Evolutionary conservation across 2,797 vertebrate genomes (phyloP).

Genomic region (Apogon hyalosoma): DNA sequence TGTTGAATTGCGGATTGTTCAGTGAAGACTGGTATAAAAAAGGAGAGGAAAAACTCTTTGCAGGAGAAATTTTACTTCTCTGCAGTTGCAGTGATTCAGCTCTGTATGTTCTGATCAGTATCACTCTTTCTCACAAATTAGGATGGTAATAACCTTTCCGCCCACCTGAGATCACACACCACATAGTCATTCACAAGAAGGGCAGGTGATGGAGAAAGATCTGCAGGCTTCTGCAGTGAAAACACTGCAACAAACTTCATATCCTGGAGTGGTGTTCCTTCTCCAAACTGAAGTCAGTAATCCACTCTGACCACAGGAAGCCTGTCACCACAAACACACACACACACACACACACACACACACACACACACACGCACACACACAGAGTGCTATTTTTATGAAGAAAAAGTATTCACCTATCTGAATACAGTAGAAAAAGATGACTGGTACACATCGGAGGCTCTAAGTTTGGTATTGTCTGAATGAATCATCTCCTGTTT

Average conservation of each 20-base stretch:
- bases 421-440: conserved; percentile 26
- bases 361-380: conserved; percentile 50
- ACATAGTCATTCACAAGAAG: conserved; percentile 26
- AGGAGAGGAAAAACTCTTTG: conserved; percentile 20
- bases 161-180: conserved; percentile 49
- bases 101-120: conserved; percentile 25
- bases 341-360: conserved; percentile 48
- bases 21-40: conserved; percentile 37
- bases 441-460: background rate
- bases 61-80: conserved; percentile 48
- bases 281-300: conserved; percentile 76
- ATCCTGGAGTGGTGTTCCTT: conserved; percentile 69
- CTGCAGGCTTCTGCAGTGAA: conserved; percentile 58
- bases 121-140: conserved; percentile 33
- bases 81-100: conserved; percentile 48
- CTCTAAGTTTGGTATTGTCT: conserved; percentile 1
- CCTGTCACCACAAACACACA: conserved; percentile 72
- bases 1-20: conserved; percentile 61
- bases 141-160: conserved; percentile 26
- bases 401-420: conserved; percentile 26
- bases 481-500: conserved; percentile 24
- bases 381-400: conserved; percentile 34
- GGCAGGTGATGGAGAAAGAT: conserved; percentile 47
- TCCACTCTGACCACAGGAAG: conserved; percentile 81
- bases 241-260: conserved; percentile 71